Percentiles rank a stretch among this genome's conserved stretches.
phyloP scores from a whole-genome alignment of 2,797 vertebrate genomes.

The Pristis pectinata region DNA sequence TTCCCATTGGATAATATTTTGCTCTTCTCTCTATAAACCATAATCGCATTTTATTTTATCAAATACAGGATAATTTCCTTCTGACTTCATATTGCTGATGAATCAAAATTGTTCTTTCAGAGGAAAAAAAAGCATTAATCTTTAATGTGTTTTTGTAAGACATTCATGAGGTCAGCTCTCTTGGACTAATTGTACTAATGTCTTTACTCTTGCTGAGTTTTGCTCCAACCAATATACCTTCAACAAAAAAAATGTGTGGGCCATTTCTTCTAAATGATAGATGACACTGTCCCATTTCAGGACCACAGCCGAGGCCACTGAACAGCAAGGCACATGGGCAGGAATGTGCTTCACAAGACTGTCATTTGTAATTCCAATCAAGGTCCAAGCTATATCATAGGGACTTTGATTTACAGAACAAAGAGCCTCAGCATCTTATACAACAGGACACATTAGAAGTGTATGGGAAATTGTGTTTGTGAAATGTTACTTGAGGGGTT shows the following conservation, averaged over 20 bases:
- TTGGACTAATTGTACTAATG: background rate
- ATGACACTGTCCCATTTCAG: background rate
- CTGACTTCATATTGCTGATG: background rate
- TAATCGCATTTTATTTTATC: background rate
- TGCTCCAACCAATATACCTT: background rate
- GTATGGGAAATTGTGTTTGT: too few relatives aligned
- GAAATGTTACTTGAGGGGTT: too few relatives aligned
- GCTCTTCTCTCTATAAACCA: background rate
- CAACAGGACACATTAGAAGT: background rate
- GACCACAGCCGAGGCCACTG: background rate
- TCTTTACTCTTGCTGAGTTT: background rate
- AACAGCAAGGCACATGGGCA: background rate
- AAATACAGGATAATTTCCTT: background rate
- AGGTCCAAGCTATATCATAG: background rate
- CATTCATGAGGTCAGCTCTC: background rate
- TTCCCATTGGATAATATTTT: background rate
- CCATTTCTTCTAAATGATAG: too few relatives aligned
- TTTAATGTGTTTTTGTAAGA: slow-evolving; percentile 3
- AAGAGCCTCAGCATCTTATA: background rate
- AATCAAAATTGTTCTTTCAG: slow-evolving; percentile 12
- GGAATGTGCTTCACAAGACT: background rate
- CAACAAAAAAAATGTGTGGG: too few relatives aligned
- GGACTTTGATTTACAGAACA: background rate
- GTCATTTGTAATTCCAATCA: background rate
- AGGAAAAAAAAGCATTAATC: background rate